Evolutionary conservation across 2,888 invertebrate genomes (phyloP).

Genomic region (Stramonita haemastoma): DNA sequence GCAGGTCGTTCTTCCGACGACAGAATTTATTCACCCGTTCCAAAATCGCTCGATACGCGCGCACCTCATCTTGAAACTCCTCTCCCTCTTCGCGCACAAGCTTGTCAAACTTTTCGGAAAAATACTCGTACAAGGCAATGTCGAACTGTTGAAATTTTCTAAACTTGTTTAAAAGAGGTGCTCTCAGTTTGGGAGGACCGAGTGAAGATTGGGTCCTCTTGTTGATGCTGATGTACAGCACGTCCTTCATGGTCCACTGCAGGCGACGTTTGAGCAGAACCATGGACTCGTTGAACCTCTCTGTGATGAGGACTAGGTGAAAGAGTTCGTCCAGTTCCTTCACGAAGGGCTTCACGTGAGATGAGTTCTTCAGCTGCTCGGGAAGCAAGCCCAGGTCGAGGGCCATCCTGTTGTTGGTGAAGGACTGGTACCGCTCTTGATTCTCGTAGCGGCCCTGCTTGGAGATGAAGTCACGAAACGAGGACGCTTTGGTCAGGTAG

Average conservation of each 20-base stretch:
- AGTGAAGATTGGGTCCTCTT: neutral
- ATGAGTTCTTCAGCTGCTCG: neutral
- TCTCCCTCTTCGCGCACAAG: neutral
- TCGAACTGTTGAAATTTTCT: conserved; percentile 7
- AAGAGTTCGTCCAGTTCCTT: conserved; percentile 28
- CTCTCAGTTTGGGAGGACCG: neutral
- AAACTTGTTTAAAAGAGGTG: neutral
- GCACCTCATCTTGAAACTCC: conserved; percentile 17
- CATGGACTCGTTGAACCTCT: conserved; percentile 41
- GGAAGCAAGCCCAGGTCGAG: conserved; percentile 35
- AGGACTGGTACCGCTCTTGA: neutral
- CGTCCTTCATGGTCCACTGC: conserved; percentile 41
- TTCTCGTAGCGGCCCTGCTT: conserved; percentile 22
- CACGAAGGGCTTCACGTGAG: neutral
- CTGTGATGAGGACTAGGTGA: conserved; percentile 38
- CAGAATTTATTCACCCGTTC: neutral
- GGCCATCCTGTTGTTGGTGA: conserved; percentile 43
- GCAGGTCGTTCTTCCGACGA: too few species aligned
- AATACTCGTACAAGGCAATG: neutral
- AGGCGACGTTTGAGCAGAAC: conserved; percentile 34
- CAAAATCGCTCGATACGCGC: neutral
- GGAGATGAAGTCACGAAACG: conserved; percentile 16
- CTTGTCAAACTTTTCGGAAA: neutral
- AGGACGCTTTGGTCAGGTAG: conserved; percentile 9
- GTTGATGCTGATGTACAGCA: conserved; percentile 40